These are phyloP conservation scores for Gonatopus flavifemur DNA, from an alignment of 1,140 invertebrate genomes.

Conservation along the genomic window DNA sequence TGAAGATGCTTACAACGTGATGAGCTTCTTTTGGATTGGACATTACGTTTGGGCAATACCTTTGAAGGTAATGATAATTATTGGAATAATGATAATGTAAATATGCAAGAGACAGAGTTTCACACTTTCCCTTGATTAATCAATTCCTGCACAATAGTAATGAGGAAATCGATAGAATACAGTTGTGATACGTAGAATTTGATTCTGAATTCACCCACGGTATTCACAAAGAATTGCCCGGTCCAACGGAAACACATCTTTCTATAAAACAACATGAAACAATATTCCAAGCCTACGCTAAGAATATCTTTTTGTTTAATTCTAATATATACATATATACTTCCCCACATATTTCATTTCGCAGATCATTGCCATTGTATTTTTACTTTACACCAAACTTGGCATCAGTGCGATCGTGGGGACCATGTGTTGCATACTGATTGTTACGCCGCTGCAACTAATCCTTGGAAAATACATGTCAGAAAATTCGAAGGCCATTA, in stretches of 20 bases:
- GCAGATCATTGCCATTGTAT: conserved; percentile 73
- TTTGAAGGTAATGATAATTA: conserved; percentile 68
- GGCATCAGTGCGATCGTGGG: conserved; percentile 79
- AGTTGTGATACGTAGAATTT: too few species aligned
- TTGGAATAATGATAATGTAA: too few species aligned
- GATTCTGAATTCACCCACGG: too few species aligned
- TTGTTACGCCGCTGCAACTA: conserved; percentile 74
- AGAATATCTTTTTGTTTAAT: too few species aligned
- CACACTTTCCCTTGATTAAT: too few species aligned
- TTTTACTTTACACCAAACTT: conserved; percentile 74
- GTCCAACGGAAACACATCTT: too few species aligned
- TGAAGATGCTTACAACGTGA: conserved; percentile 79
- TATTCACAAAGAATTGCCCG: too few species aligned
- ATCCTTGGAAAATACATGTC: conserved; percentile 73
- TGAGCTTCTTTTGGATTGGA: conserved; percentile 81
- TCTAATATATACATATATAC: neutral
- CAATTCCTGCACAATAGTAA: too few species aligned
- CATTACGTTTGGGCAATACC: conserved; percentile 87
- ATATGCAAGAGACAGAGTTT: too few species aligned
- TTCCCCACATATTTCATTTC: conserved; percentile 2
- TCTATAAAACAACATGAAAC: too few species aligned
- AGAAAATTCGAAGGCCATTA: conserved; percentile 67
- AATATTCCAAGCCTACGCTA: too few species aligned
- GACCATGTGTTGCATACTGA: conserved; percentile 66
- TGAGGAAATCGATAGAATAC: too few species aligned